These are phyloP conservation scores for Bubo bubo DNA, from an alignment of 2,113 vertebrate species.

Conservation along the genomic window DNA sequence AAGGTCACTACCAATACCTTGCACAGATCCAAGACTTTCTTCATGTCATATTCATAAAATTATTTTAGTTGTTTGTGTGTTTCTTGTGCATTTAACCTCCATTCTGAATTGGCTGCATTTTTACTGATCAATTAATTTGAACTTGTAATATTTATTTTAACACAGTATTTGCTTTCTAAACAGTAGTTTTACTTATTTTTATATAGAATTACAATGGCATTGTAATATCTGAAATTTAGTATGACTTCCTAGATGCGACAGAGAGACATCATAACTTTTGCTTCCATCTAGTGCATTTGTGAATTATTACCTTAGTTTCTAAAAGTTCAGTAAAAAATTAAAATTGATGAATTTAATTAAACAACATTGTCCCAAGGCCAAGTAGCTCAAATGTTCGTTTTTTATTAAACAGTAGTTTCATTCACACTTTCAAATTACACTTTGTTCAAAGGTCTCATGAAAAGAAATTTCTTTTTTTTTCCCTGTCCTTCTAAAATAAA, in stretches of 20 bases:
- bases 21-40: neutral
- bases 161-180: neutral
- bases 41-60: neutral
- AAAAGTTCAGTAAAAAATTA: slow-evolving; percentile 42
- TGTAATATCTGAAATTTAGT: neutral
- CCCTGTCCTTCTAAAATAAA: slow-evolving; percentile 56
- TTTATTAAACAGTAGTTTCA: slow-evolving; percentile 62
- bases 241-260: neutral
- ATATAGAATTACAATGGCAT: neutral
- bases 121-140: neutral
- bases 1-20: neutral
- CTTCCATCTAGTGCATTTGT: slow-evolving; percentile 1
- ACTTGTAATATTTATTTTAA: neutral
- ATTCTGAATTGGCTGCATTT: neutral
- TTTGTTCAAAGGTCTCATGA: slow-evolving; percentile 67
- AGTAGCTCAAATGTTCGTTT: slow-evolving; percentile 49
- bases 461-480: slow-evolving; percentile 11
- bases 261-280: neutral
- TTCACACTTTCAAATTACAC: slow-evolving; percentile 59
- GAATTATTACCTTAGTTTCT: slow-evolving; percentile 46
- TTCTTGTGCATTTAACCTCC: neutral
- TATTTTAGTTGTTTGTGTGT: neutral
- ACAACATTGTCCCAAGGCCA: slow-evolving; percentile 39
- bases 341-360: slow-evolving; percentile 66
- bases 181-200: neutral